These are phyloP conservation scores for Brachionus plicatilis DNA, from an alignment of 1,140 invertebrate genomes.

Conservation along the genomic window DNA sequence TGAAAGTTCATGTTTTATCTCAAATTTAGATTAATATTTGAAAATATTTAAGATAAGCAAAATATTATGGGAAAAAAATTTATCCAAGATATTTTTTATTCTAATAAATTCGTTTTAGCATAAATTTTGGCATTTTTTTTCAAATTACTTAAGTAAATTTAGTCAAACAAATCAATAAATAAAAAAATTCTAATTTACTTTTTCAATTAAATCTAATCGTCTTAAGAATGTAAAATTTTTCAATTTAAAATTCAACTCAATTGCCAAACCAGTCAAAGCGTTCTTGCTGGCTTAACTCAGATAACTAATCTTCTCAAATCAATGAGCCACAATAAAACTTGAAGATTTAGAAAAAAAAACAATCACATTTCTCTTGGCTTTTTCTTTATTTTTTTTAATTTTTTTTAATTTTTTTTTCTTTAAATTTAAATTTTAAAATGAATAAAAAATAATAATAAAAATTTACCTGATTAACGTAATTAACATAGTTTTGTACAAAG, in stretches of 20 bases:
- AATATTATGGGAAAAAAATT: not conserved
- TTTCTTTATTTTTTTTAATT: no score
- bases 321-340: not conserved
- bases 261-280: not conserved
- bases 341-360: no score
- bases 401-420: no score
- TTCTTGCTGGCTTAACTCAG: not conserved
- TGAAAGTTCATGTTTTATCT: not conserved
- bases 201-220: not conserved
- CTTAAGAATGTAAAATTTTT: not conserved
- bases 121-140: not conserved
- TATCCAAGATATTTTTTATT: not conserved
- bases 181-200: not conserved
- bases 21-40: not conserved
- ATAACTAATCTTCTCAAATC: not conserved
- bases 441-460: not conserved
- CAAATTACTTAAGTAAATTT: not conserved
- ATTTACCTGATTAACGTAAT: constrained; percentile 41
- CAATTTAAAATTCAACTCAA: not conserved
- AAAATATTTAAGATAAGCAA: not conserved
- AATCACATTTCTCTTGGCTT: no score
- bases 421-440: not conserved
- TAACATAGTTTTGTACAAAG: constrained; percentile 42
- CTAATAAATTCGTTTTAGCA: not conserved
- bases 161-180: not conserved